Conservation (phyloP, 2,888 invertebrate genomes). For the Arctia plantaginis region DNA sequence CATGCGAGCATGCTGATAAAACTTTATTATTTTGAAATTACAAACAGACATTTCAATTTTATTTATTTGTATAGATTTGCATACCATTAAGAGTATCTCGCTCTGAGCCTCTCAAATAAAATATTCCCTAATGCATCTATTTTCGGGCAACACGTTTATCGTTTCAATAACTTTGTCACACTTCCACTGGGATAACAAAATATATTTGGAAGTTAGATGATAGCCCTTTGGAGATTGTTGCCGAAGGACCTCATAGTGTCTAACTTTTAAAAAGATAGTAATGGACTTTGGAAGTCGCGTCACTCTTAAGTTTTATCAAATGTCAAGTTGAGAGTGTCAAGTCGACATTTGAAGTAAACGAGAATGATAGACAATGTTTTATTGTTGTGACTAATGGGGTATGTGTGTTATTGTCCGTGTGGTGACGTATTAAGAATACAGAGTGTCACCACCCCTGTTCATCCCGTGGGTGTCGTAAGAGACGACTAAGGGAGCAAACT, state of each 20-base stretch:
- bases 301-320: too few relatives aligned
- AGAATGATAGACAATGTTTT: constrained; percentile 1
- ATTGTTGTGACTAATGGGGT: constrained; percentile 5
- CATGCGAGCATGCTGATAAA: too few relatives aligned
- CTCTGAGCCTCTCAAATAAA: not conserved
- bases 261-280: constrained; percentile 24
- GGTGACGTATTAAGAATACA: too few relatives aligned
- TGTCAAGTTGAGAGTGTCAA: too few relatives aligned
- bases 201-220: constrained; percentile 17
- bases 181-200: constrained; percentile 3
- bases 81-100: not conserved
- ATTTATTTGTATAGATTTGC: too few relatives aligned
- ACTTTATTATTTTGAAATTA: too few relatives aligned
- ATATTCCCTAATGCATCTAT: not conserved
- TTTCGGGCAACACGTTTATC: not conserved
- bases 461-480: too few relatives aligned
- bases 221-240: constrained; percentile 8
- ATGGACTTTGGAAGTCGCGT: not conserved
- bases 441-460: too few relatives aligned
- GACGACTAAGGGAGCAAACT: too few relatives aligned
- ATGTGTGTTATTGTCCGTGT: too few relatives aligned
- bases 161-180: not conserved
- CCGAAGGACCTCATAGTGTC: constrained; percentile 26
- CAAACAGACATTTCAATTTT: too few relatives aligned
- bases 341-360: not conserved